phyloP scores from a whole-genome alignment of 1,140 invertebrate genomes.

The Asobara japonica region DNA sequence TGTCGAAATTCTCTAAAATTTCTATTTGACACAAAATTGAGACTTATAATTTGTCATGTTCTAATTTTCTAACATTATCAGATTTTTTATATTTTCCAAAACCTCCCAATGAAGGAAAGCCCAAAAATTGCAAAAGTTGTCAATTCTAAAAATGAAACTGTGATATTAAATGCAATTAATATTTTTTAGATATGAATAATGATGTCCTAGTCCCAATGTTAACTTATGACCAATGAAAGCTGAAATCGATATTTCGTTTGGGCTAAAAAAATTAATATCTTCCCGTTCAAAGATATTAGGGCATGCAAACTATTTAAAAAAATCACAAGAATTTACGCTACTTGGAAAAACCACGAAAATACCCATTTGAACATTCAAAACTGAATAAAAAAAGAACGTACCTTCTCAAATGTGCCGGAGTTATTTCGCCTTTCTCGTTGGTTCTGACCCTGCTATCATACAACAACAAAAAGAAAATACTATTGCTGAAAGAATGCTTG shows the following conservation, averaged over 20 bases:
- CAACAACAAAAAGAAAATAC: slow-evolving; percentile 27
- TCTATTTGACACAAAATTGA: too few species aligned
- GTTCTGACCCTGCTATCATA: slow-evolving; percentile 34
- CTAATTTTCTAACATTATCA: too few species aligned
- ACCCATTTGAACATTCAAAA: not conserved
- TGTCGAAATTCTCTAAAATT: too few species aligned
- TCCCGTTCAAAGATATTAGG: not conserved
- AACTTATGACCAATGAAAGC: not conserved
- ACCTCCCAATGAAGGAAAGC: too few species aligned
- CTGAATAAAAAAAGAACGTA: slow-evolving; percentile 8
- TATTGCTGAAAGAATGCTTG: slow-evolving; percentile 12
- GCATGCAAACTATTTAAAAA: not conserved
- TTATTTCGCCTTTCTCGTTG: not conserved
- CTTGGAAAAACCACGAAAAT: not conserved
- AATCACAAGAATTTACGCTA: not conserved
- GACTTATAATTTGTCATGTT: too few species aligned
- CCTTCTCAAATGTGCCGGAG: not conserved
- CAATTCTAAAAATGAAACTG: too few species aligned
- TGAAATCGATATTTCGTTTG: slow-evolving; percentile 15
- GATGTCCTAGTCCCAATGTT: too few species aligned
- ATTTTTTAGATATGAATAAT: too few species aligned
- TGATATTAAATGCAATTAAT: too few species aligned
- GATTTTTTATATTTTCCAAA: too few species aligned
- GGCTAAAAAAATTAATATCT: not conserved
- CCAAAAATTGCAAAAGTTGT: too few species aligned